Evolutionary conservation across 2,113 vertebrate species (phyloP).

Genomic region (Aptenodytes forsteri): DNA sequence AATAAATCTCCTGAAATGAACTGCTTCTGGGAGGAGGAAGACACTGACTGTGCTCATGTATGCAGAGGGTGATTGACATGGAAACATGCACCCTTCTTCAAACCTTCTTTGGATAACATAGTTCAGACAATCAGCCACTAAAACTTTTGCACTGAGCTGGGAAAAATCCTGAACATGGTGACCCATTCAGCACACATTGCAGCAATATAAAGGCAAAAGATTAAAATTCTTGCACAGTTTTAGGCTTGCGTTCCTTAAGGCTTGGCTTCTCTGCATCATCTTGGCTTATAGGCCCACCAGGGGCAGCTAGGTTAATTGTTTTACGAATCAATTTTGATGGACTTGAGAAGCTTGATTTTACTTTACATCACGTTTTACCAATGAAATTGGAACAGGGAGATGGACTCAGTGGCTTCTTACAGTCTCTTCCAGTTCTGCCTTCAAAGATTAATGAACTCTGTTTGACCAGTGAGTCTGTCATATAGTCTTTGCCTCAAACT

Average conservation of each 20-base stretch:
- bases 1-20: neutral
- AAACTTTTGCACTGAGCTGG: neutral
- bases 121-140: neutral
- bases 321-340: neutral
- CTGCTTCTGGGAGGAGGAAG: neutral
- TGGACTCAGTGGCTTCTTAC: neutral
- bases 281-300: neutral
- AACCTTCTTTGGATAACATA: neutral
- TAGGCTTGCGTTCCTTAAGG: neutral
- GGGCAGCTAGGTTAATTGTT: neutral
- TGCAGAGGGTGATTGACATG: neutral
- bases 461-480: neutral
- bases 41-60: neutral
- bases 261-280: neutral
- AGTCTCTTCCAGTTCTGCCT: neutral
- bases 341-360: neutral
- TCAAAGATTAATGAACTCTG: neutral
- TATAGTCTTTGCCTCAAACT: neutral
- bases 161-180: neutral
- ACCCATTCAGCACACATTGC: neutral
- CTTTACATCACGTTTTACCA: neutral
- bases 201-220: neutral
- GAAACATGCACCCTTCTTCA: neutral
- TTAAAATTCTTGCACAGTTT: neutral
- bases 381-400: neutral